phyloP scores from a whole-genome alignment of 2,113 vertebrate species.

The Anguilla japonica region DNA sequence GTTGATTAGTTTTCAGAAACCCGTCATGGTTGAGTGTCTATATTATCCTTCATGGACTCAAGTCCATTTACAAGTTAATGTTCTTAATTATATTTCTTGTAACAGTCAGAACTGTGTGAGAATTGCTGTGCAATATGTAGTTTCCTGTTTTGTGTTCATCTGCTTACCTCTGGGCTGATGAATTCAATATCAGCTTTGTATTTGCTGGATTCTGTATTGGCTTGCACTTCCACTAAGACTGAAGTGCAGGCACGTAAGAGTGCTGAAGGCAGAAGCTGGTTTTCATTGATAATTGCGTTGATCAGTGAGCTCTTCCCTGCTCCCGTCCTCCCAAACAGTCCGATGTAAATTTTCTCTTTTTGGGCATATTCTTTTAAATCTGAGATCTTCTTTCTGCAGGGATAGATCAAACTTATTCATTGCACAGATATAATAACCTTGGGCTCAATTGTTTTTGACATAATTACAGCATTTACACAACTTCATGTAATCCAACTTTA shows the following conservation, averaged over 20 bases:
- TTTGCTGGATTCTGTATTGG: conserved; percentile 11
- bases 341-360: conserved; percentile 4
- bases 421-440: not conserved
- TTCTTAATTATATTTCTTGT: not conserved
- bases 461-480: not conserved
- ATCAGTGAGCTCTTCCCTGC: conserved; percentile 60
- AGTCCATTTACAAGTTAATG: not conserved
- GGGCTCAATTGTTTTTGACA: not conserved
- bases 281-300: conserved; percentile 52
- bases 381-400: not conserved
- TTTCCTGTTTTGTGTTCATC: not conserved
- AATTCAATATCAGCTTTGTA: conserved; percentile 59
- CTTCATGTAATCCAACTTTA: too few relatives aligned
- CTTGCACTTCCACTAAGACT: conserved; percentile 57
- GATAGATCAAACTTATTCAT: not conserved
- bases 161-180: conserved; percentile 49
- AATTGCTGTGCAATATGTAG: not conserved
- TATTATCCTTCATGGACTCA: not conserved
- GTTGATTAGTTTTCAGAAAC: not conserved
- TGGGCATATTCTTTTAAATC: not conserved
- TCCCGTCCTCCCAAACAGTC: conserved; percentile 14
- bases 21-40: not conserved
- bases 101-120: not conserved
- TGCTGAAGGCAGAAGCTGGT: conserved; percentile 50
- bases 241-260: conserved; percentile 53